A percentile compares a stretch with the other conserved stretches of the same genome.
These are phyloP conservation scores for Rhopalosiphum nymphaeae DNA, from an alignment of 2,888 invertebrate genomes.

Conservation along the genomic window DNA sequence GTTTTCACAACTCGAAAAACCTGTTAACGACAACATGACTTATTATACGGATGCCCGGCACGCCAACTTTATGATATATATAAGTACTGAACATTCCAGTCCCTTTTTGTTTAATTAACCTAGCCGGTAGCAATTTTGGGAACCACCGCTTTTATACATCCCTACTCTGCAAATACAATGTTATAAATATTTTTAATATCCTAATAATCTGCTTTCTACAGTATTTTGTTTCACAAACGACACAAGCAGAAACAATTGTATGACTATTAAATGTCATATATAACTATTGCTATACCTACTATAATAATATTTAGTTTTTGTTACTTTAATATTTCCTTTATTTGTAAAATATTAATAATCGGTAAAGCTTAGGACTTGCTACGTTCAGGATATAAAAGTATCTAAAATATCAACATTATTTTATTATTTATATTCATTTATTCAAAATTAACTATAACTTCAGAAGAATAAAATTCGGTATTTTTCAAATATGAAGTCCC, in stretches of 20 bases:
- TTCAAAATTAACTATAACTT: not conserved
- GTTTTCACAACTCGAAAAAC: constrained; percentile 64
- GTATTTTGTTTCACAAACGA: not conserved
- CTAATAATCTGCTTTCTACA: not conserved
- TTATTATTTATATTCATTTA: not conserved
- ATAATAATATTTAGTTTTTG: not conserved
- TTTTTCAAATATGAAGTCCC: no score
- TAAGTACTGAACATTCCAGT: constrained; percentile 22
- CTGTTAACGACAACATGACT: constrained; percentile 65
- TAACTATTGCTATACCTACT: no score
- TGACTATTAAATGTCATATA: not conserved
- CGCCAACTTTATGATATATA: constrained; percentile 59
- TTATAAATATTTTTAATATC: not conserved
- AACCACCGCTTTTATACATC: not conserved
- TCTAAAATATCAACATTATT: not conserved
- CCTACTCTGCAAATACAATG: not conserved
- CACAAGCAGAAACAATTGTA: not conserved
- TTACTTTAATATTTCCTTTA: not conserved
- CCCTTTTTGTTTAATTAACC: constrained; percentile 52
- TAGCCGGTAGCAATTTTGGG: constrained; percentile 24
- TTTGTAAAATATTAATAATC: not conserved
- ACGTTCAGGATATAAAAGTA: not conserved
- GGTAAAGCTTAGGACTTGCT: not conserved
- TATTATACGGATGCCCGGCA: constrained; percentile 58
- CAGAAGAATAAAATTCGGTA: not conserved